Base-by-base conservation (phyloP, 2,113 vertebrate species). In the Cavia porcellus region DNA sequence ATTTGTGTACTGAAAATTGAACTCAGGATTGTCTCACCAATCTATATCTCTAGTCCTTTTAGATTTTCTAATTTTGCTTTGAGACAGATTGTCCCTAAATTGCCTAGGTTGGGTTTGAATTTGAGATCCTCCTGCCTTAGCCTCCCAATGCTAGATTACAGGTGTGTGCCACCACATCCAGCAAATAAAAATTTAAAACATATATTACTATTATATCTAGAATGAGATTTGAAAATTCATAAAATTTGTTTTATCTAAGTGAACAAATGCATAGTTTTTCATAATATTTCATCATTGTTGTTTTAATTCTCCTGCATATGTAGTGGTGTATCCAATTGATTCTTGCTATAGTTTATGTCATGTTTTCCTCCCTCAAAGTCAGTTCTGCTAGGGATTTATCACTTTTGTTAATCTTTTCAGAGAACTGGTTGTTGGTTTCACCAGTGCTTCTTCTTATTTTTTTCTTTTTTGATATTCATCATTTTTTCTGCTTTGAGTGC, bases 171-270 rank as follows among this genome's bases (percentile, higher is more conserved):
- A 38, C 20, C 19, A 74, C 20, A 74, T 8, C n/a, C n/a, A 74
- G 72, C 45, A 74, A 57, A 75, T 86, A 19, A 22, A 91, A 75
- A 66, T 52, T 38, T 75, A 79, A 79, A 77, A 84, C 7, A 35
- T 82, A 32, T 81, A 42, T 38, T 72, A 42, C 24, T 90, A 59
- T 77, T 89, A 10, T 24, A 64, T 90, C 45, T 93, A 80, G 28
- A 83, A 83, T 61, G 77, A 96, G 2, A 7, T 92, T 88, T 88
- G 32, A 42, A 70, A 96, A 77, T 92, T 45, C 6, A 6, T 88
- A 92, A 82, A 52, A 68, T 88, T 94, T 83, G 83, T 92, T 94
- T 92, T 28, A 59, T 70, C 32, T 79, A 55, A 83, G 12, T 86
- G 38, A 77, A 50, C n/a, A 86, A 66, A 50, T 59, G 14, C 62